These are phyloP conservation scores for Saxidomus purpurata DNA, from an alignment of 1,140 invertebrate species.

Conservation along the genomic window DNA sequence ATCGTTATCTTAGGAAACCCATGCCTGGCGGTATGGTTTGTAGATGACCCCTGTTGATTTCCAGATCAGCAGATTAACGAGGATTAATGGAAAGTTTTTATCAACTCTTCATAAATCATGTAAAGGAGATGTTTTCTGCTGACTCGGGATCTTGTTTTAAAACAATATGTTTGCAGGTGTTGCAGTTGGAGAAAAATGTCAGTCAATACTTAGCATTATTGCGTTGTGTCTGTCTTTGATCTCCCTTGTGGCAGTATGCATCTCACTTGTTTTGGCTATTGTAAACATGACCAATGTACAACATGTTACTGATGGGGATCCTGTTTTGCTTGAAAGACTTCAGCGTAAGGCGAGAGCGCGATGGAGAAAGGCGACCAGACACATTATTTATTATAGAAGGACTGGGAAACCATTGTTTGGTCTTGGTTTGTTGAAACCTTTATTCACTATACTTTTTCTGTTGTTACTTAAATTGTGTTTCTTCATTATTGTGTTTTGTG, in stretches of 20 bases:
- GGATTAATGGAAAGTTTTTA: too few species aligned
- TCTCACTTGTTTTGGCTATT: background rate
- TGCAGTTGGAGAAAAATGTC: background rate
- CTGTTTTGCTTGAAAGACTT: background rate
- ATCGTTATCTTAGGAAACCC: too few species aligned
- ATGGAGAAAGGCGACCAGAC: background rate
- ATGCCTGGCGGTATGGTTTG: too few species aligned
- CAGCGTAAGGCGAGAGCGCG: background rate
- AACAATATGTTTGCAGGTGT: background rate
- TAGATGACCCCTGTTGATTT: too few species aligned
- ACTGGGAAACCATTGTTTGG: background rate
- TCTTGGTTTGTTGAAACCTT: background rate
- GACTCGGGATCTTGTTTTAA: too few species aligned
- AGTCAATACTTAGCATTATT: background rate
- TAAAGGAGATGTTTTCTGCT: too few species aligned
- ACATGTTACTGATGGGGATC: background rate
- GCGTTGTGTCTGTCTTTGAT: background rate
- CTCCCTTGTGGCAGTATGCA: background rate
- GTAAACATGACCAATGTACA: background rate
- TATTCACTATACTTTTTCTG: too few species aligned
- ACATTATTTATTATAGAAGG: conserved; percentile 1
- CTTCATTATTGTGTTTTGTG: too few species aligned
- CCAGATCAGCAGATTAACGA: too few species aligned
- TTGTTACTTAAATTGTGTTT: too few species aligned
- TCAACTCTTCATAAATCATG: too few species aligned